Percentiles rank a stretch among this genome's conserved stretches.
These are phyloP conservation scores for Noctua janthe DNA, from an alignment of 2,888 invertebrate species.

Conservation along the genomic window DNA sequence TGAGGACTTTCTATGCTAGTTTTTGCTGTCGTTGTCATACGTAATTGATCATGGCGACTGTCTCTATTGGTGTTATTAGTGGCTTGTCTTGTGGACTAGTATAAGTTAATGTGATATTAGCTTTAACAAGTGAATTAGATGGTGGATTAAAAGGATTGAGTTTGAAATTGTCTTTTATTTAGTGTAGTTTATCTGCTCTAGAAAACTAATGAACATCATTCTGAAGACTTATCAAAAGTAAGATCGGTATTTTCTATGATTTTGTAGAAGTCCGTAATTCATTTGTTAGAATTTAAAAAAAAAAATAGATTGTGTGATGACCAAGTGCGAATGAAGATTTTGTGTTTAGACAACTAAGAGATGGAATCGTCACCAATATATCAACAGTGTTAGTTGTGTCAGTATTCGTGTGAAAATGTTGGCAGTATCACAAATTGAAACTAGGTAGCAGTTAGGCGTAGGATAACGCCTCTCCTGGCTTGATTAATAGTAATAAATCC, in stretches of 20 bases:
- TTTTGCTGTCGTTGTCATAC: conserved; percentile 63
- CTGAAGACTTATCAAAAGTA: background rate
- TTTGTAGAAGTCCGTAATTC: background rate
- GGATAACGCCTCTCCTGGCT: background rate
- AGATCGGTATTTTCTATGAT: background rate
- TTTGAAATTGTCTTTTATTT: background rate
- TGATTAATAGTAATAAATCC: conserved; percentile 22
- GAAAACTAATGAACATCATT: background rate
- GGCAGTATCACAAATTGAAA: background rate
- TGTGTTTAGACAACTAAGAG: background rate
- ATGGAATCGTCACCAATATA: background rate
- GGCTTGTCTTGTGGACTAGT: conserved; percentile 41
- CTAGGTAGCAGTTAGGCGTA: background rate
- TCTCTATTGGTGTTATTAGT: conserved; percentile 36
- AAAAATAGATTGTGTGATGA: background rate
- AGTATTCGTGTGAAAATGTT: background rate
- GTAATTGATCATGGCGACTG: conserved; percentile 64
- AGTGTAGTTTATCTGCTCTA: background rate
- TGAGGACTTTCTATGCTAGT: conserved; percentile 54
- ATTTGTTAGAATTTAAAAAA: too few relatives aligned
- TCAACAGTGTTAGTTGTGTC: too few relatives aligned
- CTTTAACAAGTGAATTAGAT: conserved; percentile 37
- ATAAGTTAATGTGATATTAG: conserved; percentile 34
- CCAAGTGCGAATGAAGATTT: background rate
- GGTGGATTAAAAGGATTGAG: conserved; percentile 19